These are phyloP conservation scores for Aphelenchoides avenae DNA, from an alignment of 1,140 invertebrate genomes.

Conservation along the genomic window DNA sequence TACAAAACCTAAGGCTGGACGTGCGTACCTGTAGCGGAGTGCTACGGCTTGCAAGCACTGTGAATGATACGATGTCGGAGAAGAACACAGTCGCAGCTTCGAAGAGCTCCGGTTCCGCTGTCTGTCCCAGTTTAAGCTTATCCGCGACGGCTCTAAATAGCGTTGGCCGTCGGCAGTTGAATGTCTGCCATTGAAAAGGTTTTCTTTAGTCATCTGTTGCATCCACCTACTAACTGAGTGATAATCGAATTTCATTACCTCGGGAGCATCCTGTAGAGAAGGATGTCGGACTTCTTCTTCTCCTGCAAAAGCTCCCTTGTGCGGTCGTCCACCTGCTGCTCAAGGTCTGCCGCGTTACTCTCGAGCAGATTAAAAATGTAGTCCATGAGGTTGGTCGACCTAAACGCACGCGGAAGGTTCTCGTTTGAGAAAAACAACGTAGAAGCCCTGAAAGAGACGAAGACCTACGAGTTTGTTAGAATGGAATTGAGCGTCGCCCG, in stretches of 20 bases:
- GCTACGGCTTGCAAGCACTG: constrained; percentile 97
- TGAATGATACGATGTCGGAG: no score
- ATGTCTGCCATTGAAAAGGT: constrained; percentile 59
- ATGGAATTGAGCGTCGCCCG: constrained; percentile 66
- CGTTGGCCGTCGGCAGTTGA: constrained; percentile 61
- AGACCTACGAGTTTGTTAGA: constrained; percentile 76
- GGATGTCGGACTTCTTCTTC: no score
- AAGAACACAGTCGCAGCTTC: constrained; percentile 81
- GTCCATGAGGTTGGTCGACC: no score
- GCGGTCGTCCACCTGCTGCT: constrained; percentile 79
- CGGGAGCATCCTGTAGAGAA: constrained; percentile 84
- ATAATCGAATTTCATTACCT: constrained; percentile 73
- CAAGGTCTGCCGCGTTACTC: constrained; percentile 75
- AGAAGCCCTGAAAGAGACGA: constrained; percentile 75
- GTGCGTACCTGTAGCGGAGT: constrained; percentile 76
- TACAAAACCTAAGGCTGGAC: no score
- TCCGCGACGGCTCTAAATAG: no score
- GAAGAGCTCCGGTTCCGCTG: constrained; percentile 87
- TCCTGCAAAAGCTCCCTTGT: constrained; percentile 87
- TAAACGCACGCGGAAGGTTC: no score
- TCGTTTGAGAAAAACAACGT: constrained; percentile 79
- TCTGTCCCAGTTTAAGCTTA: constrained; percentile 79
- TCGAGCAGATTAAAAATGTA: no score
- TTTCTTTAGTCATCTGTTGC: no score
- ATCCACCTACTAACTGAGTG: no score